phyloP scores from a whole-genome alignment of 2,888 invertebrate species.

The Synanthedon vespiformis region DNA sequence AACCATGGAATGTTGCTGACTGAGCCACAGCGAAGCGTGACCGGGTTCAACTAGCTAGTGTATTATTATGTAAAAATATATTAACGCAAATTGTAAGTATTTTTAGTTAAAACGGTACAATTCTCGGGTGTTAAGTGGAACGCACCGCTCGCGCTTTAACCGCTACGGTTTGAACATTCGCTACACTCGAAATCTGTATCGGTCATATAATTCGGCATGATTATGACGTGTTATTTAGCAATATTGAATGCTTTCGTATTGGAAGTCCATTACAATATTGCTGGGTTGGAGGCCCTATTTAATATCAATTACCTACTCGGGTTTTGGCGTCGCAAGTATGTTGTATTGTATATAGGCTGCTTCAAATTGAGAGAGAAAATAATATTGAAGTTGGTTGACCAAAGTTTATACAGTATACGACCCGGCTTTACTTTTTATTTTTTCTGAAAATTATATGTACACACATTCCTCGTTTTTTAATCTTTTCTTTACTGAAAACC shows the following conservation, averaged over 20 bases:
- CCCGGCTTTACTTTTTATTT: too few relatives aligned
- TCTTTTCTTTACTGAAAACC: too few relatives aligned
- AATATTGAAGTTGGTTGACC: too few relatives aligned
- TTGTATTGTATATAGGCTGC: conserved; percentile 21
- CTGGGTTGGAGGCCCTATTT: conserved; percentile 28
- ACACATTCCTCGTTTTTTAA: too few relatives aligned
- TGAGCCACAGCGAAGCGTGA: too few relatives aligned
- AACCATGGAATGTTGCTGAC: too few relatives aligned
- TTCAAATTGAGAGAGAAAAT: background rate
- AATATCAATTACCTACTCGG: conserved; percentile 48
- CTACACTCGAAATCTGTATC: conserved; percentile 36
- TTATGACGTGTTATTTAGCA: conserved; percentile 38
- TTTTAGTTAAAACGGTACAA: too few relatives aligned
- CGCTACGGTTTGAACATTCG: conserved; percentile 11
- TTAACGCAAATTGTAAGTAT: too few relatives aligned
- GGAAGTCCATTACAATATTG: conserved; percentile 39
- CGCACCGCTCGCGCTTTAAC: background rate
- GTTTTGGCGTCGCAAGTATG: conserved; percentile 12
- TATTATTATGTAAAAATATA: too few relatives aligned
- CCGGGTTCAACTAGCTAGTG: too few relatives aligned
- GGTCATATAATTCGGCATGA: conserved; percentile 30
- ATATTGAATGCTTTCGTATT: conserved; percentile 21
- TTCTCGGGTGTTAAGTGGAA: background rate
- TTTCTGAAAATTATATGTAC: too few relatives aligned
- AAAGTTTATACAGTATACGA: too few relatives aligned